Conservation (phyloP, 2,888 invertebrate species). For the Euproctis similis region DNA sequence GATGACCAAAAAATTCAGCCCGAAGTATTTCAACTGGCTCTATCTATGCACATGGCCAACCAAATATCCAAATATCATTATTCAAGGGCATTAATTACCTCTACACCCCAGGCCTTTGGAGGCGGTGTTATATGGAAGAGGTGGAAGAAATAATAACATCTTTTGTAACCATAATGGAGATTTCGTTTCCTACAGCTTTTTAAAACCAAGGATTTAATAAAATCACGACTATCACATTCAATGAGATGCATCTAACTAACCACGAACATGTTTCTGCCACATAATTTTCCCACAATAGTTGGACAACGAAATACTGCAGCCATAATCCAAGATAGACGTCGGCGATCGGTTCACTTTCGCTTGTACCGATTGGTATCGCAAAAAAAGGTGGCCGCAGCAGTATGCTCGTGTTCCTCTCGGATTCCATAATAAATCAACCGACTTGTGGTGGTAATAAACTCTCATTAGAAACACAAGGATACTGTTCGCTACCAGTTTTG, state of each 20-base stretch:
- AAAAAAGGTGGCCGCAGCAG: slow-evolving; percentile 41
- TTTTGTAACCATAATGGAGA: no score
- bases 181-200: no score
- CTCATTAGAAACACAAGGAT: slow-evolving; percentile 18
- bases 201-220: not conserved
- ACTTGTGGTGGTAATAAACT: slow-evolving; percentile 10
- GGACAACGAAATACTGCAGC: slow-evolving; percentile 29
- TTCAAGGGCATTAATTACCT: no score
- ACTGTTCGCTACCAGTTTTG: slow-evolving; percentile 26
- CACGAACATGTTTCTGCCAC: slow-evolving; percentile 10
- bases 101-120: no score
- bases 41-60: no score
- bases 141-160: no score
- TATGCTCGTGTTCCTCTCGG: slow-evolving; percentile 15
- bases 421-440: slow-evolving; percentile 31
- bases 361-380: slow-evolving; percentile 47
- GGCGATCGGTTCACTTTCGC: slow-evolving; percentile 62
- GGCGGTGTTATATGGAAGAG: no score
- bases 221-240: slow-evolving; percentile 3
- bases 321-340: slow-evolving; percentile 39
- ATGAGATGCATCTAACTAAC: slow-evolving; percentile 2
- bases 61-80: no score
- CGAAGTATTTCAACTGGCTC: no score
- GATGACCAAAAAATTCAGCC: no score
- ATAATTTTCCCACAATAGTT: slow-evolving; percentile 19